Evolutionary conservation across 2,888 invertebrate species (phyloP), one percentile per base, ranked within the genome.

Genomic region (Bursaphelenchus okinawaensis): DNA sequence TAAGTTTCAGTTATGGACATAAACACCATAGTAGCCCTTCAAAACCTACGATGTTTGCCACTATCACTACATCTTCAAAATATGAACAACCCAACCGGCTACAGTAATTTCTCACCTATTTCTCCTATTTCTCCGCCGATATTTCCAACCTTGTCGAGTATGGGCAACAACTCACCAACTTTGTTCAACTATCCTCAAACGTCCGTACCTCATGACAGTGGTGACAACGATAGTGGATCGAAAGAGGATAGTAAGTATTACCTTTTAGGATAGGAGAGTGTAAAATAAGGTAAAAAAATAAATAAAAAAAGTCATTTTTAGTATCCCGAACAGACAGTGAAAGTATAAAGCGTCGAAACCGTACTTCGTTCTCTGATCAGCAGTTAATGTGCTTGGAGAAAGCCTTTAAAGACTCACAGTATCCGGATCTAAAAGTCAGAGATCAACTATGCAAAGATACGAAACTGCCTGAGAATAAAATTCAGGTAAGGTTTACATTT

Each of bases 351-450:
- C 62, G 69, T 12, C 52, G 69, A 19, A 69, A 69, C 40, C 60
- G 69, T 20, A 69, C 69, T 19, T 71, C 69, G 7, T 69, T 69
- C 55, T 72, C 63, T 27, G 69, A 69, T 52, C 31, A 31, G 12
- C 69, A 69, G 31, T 54, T 69, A 9, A 68, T 72, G 19, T 67
- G 68, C 63, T 31, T 69, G 31, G 69, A 69, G 58, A 71, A 72
- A 40, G 69, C 62, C 29, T 69, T 69, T 28, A 61, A 63, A 28
- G 52, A 23, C 20, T 72, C 72, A 50, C 68, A 72, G 40, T 69
- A 69, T 62, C 69, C 69, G 22, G 71, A 71, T 40, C 62, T 73
- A 7, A 29, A 22, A 12, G 57, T 54, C n/a, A 40, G 69, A 16
- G 69, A 69, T 24, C 31, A 55, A 9, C 52, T 69, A 6, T 64